A percentile compares a stretch with the other conserved stretches of the same genome.
phyloP scores from a whole-genome alignment of 2,888 invertebrate species.

The Stenurella melanura region DNA sequence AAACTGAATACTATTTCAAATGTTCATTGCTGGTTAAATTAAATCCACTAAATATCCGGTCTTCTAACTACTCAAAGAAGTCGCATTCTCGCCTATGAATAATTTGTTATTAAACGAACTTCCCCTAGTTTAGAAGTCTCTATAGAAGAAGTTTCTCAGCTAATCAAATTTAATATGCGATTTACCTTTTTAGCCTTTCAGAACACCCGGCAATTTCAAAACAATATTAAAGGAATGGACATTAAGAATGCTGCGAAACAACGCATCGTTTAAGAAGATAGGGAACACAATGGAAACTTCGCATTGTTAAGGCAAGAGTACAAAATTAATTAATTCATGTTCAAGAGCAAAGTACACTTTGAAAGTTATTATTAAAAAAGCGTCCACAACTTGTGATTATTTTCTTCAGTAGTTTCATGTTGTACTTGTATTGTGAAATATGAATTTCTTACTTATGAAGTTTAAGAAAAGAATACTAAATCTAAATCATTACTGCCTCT shows the following conservation, averaged over 20 bases:
- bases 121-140: not conserved
- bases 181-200: not conserved
- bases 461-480: too few species aligned
- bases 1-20: too few species aligned
- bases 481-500: too few species aligned
- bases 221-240: conserved; percentile 1
- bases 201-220: not conserved
- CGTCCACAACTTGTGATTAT: not conserved
- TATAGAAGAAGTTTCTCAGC: not conserved
- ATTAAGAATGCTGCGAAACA: not conserved
- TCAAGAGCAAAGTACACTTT: not conserved
- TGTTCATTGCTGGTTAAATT: not conserved
- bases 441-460: not conserved
- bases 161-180: conserved; percentile 3
- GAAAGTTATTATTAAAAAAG: conserved; percentile 5
- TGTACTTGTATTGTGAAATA: not conserved
- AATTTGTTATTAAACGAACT: not conserved
- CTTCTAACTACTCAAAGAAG: not conserved
- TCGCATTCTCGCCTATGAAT: not conserved
- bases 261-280: not conserved
- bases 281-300: not conserved
- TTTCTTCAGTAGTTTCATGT: not conserved
- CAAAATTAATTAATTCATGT: not conserved
- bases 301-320: conserved; percentile 1
- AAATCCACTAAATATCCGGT: not conserved